phyloP scores from a whole-genome alignment of 2,113 vertebrate genomes.

The Spilogale gracilis region DNA sequence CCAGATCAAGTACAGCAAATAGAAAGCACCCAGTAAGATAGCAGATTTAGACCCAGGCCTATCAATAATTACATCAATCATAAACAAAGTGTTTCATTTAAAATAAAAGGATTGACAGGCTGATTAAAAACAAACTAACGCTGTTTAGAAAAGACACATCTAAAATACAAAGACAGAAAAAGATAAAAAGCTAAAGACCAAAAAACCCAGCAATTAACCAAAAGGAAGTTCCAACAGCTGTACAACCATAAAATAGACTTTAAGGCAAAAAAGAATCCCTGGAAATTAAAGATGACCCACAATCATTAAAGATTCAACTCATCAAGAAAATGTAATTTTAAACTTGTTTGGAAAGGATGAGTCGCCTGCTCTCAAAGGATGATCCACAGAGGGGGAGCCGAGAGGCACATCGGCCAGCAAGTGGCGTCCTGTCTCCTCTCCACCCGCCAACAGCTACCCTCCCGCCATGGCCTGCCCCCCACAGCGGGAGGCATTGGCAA shows the following conservation, averaged over 20 bases:
- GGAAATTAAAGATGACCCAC: neutral
- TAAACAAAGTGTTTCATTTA: neutral
- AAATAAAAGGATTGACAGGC: neutral
- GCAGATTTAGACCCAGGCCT: neutral
- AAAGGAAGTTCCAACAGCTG: neutral
- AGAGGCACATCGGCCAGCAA: neutral
- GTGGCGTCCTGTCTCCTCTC: fast-evolving
- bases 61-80: neutral
- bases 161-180: neutral
- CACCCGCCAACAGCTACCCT: too few relatives aligned
- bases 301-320: neutral
- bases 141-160: neutral
- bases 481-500: neutral
- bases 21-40: neutral
- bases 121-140: neutral
- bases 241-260: neutral
- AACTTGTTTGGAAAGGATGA: neutral
- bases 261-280: neutral
- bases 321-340: neutral
- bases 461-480: neutral
- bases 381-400: neutral
- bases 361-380: neutral
- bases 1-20: neutral
- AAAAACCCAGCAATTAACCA: neutral
- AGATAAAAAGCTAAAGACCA: neutral